These are phyloP conservation scores for Conopomorpha cramerella DNA, from an alignment of 1,140 invertebrate species.

Conservation along the genomic window DNA sequence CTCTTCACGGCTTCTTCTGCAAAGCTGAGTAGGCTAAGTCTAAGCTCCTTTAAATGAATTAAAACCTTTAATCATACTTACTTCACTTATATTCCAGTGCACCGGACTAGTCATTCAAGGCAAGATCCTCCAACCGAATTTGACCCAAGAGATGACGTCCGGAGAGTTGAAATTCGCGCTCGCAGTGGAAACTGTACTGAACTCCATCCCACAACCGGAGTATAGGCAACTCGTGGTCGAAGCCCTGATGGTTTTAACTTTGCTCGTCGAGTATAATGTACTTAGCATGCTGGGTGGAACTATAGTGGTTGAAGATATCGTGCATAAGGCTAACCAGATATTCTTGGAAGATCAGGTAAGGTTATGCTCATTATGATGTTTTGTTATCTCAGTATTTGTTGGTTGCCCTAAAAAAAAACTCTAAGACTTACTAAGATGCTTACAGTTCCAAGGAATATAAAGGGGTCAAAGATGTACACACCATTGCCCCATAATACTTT, in stretches of 20 bases:
- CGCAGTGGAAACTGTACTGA: constrained; percentile 96
- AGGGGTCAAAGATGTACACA: too few species aligned
- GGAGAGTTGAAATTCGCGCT: constrained; percentile 98
- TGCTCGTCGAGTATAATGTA: constrained; percentile 89
- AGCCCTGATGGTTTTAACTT: constrained; percentile 92
- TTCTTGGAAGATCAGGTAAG: constrained; percentile 95
- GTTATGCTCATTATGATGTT: constrained; percentile 2
- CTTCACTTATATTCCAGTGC: constrained; percentile 75
- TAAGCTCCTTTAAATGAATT: too few species aligned
- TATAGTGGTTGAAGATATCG: constrained; percentile 91
- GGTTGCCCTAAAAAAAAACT: too few species aligned
- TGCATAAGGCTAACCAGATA: constrained; percentile 92
- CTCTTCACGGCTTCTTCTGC: too few species aligned
- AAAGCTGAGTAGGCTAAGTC: too few species aligned
- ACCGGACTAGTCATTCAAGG: constrained; percentile 90
- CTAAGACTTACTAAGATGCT: too few species aligned
- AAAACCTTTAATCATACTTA: too few species aligned
- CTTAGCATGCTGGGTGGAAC: constrained; percentile 74
- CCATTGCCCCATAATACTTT: too few species aligned
- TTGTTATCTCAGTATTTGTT: too few species aligned
- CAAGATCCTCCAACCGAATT: constrained; percentile 82
- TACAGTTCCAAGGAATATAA: too few species aligned
- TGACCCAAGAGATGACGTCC: constrained; percentile 98
- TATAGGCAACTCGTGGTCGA: constrained; percentile 98
- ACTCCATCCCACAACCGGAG: constrained; percentile 96